Base-by-base conservation (phyloP, 2,797 vertebrate species). In the Cynopterus sphinx region DNA sequence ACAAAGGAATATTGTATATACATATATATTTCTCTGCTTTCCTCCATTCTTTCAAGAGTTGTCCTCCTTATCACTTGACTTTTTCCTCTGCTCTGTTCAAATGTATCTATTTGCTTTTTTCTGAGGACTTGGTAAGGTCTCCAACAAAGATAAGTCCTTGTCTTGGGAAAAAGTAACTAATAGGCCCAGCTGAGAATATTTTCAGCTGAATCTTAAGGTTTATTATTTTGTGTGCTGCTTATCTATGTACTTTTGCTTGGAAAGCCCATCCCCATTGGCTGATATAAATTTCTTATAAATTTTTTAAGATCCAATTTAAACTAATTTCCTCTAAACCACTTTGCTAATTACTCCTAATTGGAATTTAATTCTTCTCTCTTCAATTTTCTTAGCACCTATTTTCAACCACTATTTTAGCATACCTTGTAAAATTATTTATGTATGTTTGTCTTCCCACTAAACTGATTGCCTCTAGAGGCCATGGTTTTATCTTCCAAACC, bases 231-330 rank as follows among this genome's bases (percentile, higher is more conserved):
- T 49, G 49, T 33, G 7, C 5, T 63, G 13, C 71, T 94, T 81
- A 41, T 24, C 75, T 75, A 15, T 61, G 11, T 24, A 77, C 46
- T 73, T 19, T 82, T 81, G 12, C 68, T 79, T 51, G 87, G 51
- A 61, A 70, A 41, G 36, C 10, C 43, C 2, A 0, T 63, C 31
- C 10, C 19, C 28, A 19, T 49, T 57, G 55, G 21, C 77, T 92
- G 77, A 63, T 87, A 65, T 49, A 94, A 89, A 90, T 94, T 79
- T 86, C 68, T 79, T 73, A 87, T 11, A 28, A 11, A 86, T 86
- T 28, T 55, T 85, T 88, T 79, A 86, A 75, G 70, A 84, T 88
- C 33, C 26, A 83, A 21, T 92, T 95, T 83, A 95, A 95, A 91
- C 19, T 43, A 95, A 68, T 70, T 53, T 53, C 39, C 17, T 86